Evolutionary conservation across 2,888 invertebrate species (phyloP).

Genomic region (Pyrocoelia pectoralis): DNA sequence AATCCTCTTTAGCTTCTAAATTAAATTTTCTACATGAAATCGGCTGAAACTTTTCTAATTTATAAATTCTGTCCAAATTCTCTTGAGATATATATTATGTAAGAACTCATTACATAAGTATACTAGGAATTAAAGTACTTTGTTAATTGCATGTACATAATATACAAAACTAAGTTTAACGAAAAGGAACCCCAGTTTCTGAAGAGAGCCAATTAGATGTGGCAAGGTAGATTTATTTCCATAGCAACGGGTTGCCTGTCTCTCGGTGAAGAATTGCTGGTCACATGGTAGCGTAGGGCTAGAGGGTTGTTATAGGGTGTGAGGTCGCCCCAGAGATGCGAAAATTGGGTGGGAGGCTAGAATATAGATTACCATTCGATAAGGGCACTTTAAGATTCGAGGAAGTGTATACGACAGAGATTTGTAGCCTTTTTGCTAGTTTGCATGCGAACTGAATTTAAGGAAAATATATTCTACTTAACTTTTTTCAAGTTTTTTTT

Average conservation of each 20-base stretch:
- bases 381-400: constrained; percentile 52
- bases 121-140: constrained; percentile 19
- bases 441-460: constrained; percentile 41
- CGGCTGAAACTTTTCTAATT: constrained; percentile 7
- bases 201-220: constrained; percentile 61
- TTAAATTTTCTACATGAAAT: constrained; percentile 10
- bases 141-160: constrained; percentile 34
- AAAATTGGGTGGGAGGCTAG: constrained; percentile 41
- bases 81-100: constrained; percentile 16
- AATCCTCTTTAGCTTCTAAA: constrained; percentile 16
- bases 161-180: constrained; percentile 33
- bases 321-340: constrained; percentile 37
- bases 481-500: constrained; percentile 21
- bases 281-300: constrained; percentile 53
- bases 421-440: constrained; percentile 45
- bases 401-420: constrained; percentile 50
- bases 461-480: constrained; percentile 34
- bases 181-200: constrained; percentile 37
- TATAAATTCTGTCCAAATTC: constrained; percentile 10
- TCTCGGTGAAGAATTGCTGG: constrained; percentile 59
- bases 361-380: constrained; percentile 52
- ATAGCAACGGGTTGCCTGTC: constrained; percentile 60
- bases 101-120: constrained; percentile 21
- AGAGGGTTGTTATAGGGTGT: constrained; percentile 34
- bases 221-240: constrained; percentile 62